Conservation (phyloP, 2,888 invertebrate species). For the Spodoptera littoralis region DNA sequence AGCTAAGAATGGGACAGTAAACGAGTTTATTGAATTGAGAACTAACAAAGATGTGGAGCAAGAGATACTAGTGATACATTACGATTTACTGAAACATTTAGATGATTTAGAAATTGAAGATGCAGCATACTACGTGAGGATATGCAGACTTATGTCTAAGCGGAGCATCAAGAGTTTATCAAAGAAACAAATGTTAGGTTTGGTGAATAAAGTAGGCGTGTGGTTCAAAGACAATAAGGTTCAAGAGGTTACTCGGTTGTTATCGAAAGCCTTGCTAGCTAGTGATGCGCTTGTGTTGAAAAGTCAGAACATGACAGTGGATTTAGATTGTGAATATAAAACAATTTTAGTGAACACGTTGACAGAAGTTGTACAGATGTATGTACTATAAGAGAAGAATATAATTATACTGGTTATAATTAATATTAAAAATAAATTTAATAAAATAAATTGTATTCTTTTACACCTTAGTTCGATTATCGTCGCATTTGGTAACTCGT, state of each 20-base stretch:
- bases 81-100: slow-evolving; percentile 69
- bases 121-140: slow-evolving; percentile 65
- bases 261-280: slow-evolving; percentile 67
- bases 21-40: slow-evolving; percentile 70
- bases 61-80: slow-evolving; percentile 73
- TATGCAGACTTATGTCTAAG: slow-evolving; percentile 74
- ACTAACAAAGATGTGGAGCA: slow-evolving; percentile 78
- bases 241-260: slow-evolving; percentile 65
- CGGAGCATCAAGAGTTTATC: slow-evolving; percentile 74
- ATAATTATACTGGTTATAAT: not conserved
- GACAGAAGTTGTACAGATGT: slow-evolving; percentile 64
- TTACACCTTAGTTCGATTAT: no score
- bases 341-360: slow-evolving; percentile 65
- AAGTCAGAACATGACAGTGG: slow-evolving; percentile 61
- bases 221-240: slow-evolving; percentile 58
- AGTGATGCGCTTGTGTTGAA: slow-evolving; percentile 70
- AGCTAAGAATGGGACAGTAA: slow-evolving; percentile 62
- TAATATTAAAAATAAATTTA: no score
- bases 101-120: slow-evolving; percentile 70
- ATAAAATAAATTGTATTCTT: no score
- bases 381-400: slow-evolving; percentile 48
- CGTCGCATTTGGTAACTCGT: no score
- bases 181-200: slow-evolving; percentile 72
- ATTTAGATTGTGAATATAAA: slow-evolving; percentile 40
- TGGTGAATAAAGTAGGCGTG: slow-evolving; percentile 67